These are phyloP conservation scores for Drosophila prolongata DNA, from an alignment of 2,888 invertebrate genomes.

Conservation along the genomic window DNA sequence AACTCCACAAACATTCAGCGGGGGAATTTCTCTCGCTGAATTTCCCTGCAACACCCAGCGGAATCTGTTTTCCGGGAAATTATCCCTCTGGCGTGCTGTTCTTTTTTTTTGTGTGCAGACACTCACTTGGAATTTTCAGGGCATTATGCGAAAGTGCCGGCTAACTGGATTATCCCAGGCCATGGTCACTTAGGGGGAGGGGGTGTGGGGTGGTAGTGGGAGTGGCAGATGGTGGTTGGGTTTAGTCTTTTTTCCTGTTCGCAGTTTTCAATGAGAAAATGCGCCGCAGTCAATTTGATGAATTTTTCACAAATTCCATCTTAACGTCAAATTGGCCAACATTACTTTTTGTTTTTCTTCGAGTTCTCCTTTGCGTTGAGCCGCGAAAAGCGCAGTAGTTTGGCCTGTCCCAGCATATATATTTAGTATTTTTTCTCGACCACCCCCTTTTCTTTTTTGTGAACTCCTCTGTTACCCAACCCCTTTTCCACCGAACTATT, in stretches of 20 bases:
- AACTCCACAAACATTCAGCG: background rate
- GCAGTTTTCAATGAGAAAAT: conserved; percentile 60
- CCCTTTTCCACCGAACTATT: background rate
- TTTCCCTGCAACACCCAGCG: conserved; percentile 17
- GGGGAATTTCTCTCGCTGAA: conserved; percentile 39
- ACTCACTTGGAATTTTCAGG: conserved; percentile 45
- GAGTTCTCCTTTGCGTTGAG: conserved; percentile 1
- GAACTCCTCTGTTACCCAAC: background rate
- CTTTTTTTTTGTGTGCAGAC: background rate
- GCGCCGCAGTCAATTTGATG: conserved; percentile 75
- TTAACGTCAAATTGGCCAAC: conserved; percentile 75
- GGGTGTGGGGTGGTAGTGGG: background rate
- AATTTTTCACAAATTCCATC: conserved; percentile 77
- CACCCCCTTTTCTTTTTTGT: background rate
- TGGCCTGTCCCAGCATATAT: background rate
- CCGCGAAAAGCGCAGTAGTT: conserved; percentile 62
- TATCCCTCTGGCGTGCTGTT: conserved; percentile 21
- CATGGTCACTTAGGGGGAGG: conserved; percentile 13
- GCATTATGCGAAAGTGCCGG: conserved; percentile 67
- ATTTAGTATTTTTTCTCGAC: background rate
- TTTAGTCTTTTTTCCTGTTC: conserved; percentile 1
- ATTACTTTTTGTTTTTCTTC: conserved; percentile 31
- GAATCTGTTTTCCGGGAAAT: conserved; percentile 64
- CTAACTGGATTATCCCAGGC: conserved; percentile 57
- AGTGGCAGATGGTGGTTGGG: background rate